Percentiles rank a stretch among this genome's conserved stretches.
These are phyloP conservation scores for Pycnonotus jocosus DNA, from an alignment of 2,113 vertebrate genomes.

Conservation along the genomic window DNA sequence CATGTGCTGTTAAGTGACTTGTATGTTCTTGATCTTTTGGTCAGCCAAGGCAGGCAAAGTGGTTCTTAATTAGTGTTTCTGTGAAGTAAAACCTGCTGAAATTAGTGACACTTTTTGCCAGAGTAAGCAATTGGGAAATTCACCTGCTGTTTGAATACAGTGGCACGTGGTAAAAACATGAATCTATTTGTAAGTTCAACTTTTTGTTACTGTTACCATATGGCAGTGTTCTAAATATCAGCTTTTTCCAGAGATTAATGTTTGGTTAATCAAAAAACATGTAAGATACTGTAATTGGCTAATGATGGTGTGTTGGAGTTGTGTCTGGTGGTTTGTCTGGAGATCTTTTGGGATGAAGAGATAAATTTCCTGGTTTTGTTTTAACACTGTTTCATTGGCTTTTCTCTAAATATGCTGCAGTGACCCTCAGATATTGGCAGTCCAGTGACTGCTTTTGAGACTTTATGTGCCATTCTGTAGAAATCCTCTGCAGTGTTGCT, in stretches of 20 bases:
- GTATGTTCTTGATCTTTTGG: not conserved
- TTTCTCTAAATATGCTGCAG: not conserved
- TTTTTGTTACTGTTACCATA: not conserved
- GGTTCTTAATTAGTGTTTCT: not conserved
- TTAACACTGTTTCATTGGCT: not conserved
- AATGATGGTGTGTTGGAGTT: not conserved
- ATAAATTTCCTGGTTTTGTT: not conserved
- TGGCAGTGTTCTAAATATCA: not conserved
- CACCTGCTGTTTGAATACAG: not conserved
- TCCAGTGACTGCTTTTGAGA: not conserved
- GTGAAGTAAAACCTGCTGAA: not conserved
- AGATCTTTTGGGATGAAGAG: not conserved
- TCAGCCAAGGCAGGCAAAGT: not conserved
- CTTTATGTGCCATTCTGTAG: not conserved
- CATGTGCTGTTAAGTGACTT: not conserved
- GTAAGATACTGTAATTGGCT: not conserved
- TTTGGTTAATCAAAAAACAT: not conserved
- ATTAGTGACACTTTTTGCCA: not conserved
- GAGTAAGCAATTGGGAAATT: not conserved
- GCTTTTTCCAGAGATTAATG: not conserved
- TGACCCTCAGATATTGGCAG: not conserved
- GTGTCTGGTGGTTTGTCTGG: not conserved
- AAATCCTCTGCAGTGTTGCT: not conserved
- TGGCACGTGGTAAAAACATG: not conserved
- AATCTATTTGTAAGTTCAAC: not conserved